Base-by-base conservation (phyloP, 2,888 invertebrate species). In the Antheraea assamensis region DNA sequence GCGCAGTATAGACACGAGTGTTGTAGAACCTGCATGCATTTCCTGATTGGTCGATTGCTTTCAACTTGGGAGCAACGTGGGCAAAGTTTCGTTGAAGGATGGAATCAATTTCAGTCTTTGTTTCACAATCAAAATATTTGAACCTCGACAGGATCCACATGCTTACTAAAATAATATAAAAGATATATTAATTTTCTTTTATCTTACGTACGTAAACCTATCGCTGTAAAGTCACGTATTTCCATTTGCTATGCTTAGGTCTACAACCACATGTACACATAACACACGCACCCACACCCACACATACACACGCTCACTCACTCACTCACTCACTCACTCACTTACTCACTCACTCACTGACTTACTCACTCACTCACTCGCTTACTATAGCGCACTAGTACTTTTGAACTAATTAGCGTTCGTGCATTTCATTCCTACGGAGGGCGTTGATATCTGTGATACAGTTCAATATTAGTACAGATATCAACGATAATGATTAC, bases 81-180 rank as follows among this genome's bases (percentile, higher is more conserved):
- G 88, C 90, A 24, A 87, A 76, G 76, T 90, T 78, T 15, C 84
- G 82, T 74, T 88, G 89, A 58, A 94, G 75, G 85, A 85, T 90
- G 24, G 85, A 81, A 74, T 93, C 90, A 0, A 93, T 88, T 1
- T 87, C 86, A 0, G 87, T 80, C 82, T 91, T 90, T 3, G 89
- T 86, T 2, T 89, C 89, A 10, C 90, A 90, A 74, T 90, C 89
- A 61, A 93, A 80, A 5, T 79, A 85, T 85, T 90, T 90, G 71
- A 80, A 82, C 70, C 92, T 86, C 47, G 92, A 88, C 1, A 92
- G 85, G 47, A 94, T 80, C 94, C 93, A 94, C n/a, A 85, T 81
- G 72, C 83, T 86, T 35, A 90, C 94, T 94, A 87, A 42, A 86
- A 81, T 1, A 76, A 31, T 72, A 74, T 15, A 13, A 71, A 78